Base-by-base conservation (phyloP, 2,888 invertebrate species). In the Lycaena phlaeas region DNA sequence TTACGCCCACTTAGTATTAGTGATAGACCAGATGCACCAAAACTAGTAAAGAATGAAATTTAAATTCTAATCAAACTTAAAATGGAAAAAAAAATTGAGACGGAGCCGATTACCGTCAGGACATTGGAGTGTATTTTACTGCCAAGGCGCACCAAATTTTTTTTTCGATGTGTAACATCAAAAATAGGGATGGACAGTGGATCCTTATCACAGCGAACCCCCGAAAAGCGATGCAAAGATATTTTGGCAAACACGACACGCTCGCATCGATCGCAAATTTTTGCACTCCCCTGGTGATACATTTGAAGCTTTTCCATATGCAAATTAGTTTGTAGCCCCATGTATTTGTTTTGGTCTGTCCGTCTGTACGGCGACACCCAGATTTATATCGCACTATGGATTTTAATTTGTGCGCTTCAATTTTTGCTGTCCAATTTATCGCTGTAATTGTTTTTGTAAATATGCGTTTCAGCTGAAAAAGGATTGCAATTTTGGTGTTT, bases 281-380 rank as follows among this genome's bases (percentile, higher is more conserved):
- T 56, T 53, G 50, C 54, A 50, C 51, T 49, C 47, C 45, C 49
- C 46, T 50, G 43, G 49, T 57, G 70, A 65, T 71, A 75, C 71
- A 72, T 75, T 71, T 62, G 69, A 61, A 65, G 60, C 56, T 68
- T 72, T 73, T 71, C 73, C 78, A 69, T 78, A 82, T 81, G 82
- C 76, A 82, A 82, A 82, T 81, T 59, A 70, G 63, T 65, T 56
- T 56, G 68, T 68, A n/a, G 57, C 56, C 78, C 76, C 76, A 65
- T 67, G 59, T 54, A 70, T 78, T 79, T 78, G 78, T 73, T 77
- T 81, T 77, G 74, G 61, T 66, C 68, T 65, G 67, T 64, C 61
- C 59, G 57, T 54, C 56, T 52, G 51, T 52, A 50, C 48, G 48
- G 44, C 44, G 30, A 40, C 40, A 40, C 55, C 51, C 53, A 55